A percentile compares a stretch with the other conserved stretches of the same genome.
Conservation (phyloP, 2,797 vertebrate genomes). For the Macroramphosus scolopax region DNA sequence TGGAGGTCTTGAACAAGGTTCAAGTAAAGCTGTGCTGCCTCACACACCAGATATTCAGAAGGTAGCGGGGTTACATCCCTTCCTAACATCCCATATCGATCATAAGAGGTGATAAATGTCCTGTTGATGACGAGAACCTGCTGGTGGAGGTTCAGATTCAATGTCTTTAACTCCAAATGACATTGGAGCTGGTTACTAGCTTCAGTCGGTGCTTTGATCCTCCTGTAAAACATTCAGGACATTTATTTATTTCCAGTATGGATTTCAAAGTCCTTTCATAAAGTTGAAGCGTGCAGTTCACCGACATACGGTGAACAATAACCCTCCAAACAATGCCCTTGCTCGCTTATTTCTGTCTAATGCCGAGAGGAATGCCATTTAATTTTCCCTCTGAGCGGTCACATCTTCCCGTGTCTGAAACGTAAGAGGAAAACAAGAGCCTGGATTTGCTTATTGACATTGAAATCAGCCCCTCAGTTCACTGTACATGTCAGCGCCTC, state of each 20-base stretch:
- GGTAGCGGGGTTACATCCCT: constrained; percentile 24
- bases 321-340: neutral
- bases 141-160: constrained; percentile 39
- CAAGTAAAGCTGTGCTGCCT: constrained; percentile 23
- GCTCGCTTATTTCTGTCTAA: constrained; percentile 38
- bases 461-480: constrained; percentile 68
- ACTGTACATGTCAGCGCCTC: constrained; percentile 50
- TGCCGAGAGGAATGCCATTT: constrained; percentile 38
- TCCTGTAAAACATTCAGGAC: too few relatives aligned
- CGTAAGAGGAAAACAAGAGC: constrained; percentile 55
- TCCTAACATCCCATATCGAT: too few relatives aligned
- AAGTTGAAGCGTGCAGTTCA: constrained; percentile 45
- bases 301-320: constrained; percentile 40
- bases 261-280: constrained; percentile 25
- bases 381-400: constrained; percentile 69
- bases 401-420: constrained; percentile 45
- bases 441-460: constrained; percentile 66
- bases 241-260: constrained; percentile 17
- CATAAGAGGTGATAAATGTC: too few relatives aligned
- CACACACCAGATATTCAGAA: constrained; percentile 26
- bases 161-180: constrained; percentile 13
- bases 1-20: constrained; percentile 31
- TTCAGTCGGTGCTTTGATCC: too few relatives aligned
- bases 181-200: too few relatives aligned
- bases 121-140: constrained; percentile 27